These are phyloP conservation scores for Sipha flava DNA, from an alignment of 1,140 invertebrate genomes.

Conservation along the genomic window DNA sequence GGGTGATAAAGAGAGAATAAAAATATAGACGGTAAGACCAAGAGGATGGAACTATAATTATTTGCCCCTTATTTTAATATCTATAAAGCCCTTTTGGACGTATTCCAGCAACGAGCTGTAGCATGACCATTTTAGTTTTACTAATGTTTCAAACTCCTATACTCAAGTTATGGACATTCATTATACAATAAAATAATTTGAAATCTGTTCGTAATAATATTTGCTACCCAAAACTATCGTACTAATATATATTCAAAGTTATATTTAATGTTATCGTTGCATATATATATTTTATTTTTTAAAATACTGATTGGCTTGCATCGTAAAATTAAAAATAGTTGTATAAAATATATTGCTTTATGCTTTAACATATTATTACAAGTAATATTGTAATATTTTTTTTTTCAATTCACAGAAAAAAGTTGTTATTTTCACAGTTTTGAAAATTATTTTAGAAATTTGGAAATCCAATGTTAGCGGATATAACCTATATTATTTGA, in stretches of 20 bases:
- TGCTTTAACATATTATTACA: too few relatives aligned
- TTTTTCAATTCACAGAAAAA: too few relatives aligned
- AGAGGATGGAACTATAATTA: not conserved
- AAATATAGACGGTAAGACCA: too few relatives aligned
- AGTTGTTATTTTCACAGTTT: too few relatives aligned
- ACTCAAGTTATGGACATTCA: not conserved
- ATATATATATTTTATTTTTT: too few relatives aligned
- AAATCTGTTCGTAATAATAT: not conserved
- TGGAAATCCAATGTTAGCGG: too few relatives aligned
- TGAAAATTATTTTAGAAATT: not conserved
- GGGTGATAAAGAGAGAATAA: not conserved
- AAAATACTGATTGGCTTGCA: too few relatives aligned
- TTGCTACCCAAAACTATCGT: not conserved
- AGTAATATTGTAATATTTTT: too few relatives aligned
- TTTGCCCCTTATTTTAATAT: not conserved
- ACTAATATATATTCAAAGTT: not conserved
- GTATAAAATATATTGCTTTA: too few relatives aligned
- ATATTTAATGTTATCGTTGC: too few relatives aligned
- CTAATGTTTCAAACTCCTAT: not conserved
- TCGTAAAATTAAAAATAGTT: too few relatives aligned
- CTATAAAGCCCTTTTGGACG: constrained; percentile 1
- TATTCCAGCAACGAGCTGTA: not conserved
- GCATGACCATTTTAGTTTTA: not conserved
- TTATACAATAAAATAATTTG: not conserved
- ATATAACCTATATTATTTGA: too few relatives aligned